Conservation (phyloP, 2,888 invertebrate genomes). For the Cryptus armator region DNA sequence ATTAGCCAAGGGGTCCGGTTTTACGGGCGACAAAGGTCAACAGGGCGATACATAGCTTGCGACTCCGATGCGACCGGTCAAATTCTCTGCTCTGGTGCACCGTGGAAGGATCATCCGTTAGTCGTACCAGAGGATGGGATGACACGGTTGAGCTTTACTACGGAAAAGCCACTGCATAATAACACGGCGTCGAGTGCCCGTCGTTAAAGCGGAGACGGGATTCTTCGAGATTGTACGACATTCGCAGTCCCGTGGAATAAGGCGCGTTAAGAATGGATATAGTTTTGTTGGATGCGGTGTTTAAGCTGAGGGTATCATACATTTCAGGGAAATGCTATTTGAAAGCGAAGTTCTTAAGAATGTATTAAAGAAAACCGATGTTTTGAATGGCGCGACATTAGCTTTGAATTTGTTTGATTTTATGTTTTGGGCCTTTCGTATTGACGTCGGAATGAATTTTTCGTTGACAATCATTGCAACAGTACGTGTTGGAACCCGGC, state of each 20-base stretch:
- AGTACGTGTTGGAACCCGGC: too few relatives aligned
- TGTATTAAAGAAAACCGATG: too few relatives aligned
- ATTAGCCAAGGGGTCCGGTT: slow-evolving; percentile 71
- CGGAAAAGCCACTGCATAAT: slow-evolving; percentile 2
- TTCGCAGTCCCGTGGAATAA: too few relatives aligned
- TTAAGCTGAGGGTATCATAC: too few relatives aligned
- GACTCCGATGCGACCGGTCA: slow-evolving; percentile 54
- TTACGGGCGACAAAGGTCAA: slow-evolving; percentile 71
- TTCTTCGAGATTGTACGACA: background rate
- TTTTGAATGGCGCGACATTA: too few relatives aligned
- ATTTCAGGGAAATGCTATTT: too few relatives aligned
- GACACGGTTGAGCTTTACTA: slow-evolving; percentile 6
- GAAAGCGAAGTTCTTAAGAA: too few relatives aligned
- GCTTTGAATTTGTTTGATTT: too few relatives aligned
- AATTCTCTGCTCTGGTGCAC: slow-evolving; percentile 48
- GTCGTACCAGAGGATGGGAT: background rate
- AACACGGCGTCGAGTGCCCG: background rate
- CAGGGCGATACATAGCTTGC: slow-evolving; percentile 53
- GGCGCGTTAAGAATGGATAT: too few relatives aligned
- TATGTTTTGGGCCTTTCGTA: too few relatives aligned
- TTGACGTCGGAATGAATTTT: too few relatives aligned
- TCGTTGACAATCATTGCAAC: background rate
- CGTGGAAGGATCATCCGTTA: slow-evolving; percentile 26
- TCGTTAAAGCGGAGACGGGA: slow-evolving; percentile 18
- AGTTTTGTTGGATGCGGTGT: too few relatives aligned